Evolutionary conservation across 53 echinoderm and acorn worm species (phyloP).

Genomic region (Echinometra lucunter): DNA sequence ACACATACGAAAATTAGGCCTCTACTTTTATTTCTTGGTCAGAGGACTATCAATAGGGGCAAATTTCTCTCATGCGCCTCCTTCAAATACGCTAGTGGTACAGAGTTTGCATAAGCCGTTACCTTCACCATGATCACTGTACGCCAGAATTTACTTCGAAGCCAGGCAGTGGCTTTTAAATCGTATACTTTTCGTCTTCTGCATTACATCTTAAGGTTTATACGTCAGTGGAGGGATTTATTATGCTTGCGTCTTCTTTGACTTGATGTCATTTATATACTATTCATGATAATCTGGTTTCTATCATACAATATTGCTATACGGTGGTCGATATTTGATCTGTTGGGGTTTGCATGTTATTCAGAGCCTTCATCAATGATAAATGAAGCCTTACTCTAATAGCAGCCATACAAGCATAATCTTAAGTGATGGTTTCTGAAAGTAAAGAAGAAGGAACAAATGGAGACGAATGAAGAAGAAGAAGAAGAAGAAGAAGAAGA

Average conservation of each 20-base stretch:
- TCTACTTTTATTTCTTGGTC: too few relatives aligned
- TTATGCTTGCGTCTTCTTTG: neutral
- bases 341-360: too few relatives aligned
- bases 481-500: neutral
- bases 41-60: too few relatives aligned
- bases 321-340: neutral
- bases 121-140: neutral
- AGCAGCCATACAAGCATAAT: too few relatives aligned
- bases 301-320: neutral
- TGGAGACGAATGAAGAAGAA: too few relatives aligned
- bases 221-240: neutral
- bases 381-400: too few relatives aligned
- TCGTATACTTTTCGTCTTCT: neutral
- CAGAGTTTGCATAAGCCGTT: neutral
- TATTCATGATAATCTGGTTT: neutral
- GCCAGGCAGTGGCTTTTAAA: neutral
- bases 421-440: neutral
- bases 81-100: too few relatives aligned
- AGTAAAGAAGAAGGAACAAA: neutral
- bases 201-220: neutral
- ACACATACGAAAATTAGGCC: too few relatives aligned
- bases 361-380: too few relatives aligned
- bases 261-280: neutral
- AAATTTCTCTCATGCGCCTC: too few relatives aligned
- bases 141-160: neutral